Evolutionary conservation across 2,797 vertebrate species (phyloP), one percentile per base, ranked within the genome.

Genomic region (Phalanger gymnotis): DNA sequence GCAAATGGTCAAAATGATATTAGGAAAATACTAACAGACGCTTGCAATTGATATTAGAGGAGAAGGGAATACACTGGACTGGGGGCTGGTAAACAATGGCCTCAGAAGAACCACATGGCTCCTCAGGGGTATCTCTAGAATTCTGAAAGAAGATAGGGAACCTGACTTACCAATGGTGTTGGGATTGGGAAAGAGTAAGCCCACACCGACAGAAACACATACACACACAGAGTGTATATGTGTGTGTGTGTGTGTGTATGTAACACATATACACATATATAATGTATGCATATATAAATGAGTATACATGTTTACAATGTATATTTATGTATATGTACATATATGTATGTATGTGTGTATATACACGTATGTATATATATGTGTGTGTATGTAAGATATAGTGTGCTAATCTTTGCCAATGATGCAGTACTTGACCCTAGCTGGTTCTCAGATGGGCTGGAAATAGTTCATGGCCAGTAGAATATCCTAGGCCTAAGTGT

Each of bases 281-380:
- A 58, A 3, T 57, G 27, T 30, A 11, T 58, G 12, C 30, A 11
- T 12, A 58, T 58, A 58, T 31, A 31, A 27, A 31, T 13, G 30
- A 58, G 10, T 3, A 40, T 3, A 25, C 9, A 73, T 58, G 28
- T 22, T 73, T 40, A 73, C 22, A 1, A 22, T 40, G 31, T 73
- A 16, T 6, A 31, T 31, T 31, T 57, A 28, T 57, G 56, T 57
- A 30, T 57, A 28, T 57, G 9, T 57, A 28, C 11, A 3, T 12
- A 11, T 31, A 1, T 61, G 13, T 40, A 22, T 9, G 5, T 73
- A 5, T 2, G n/a, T 66, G 4, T 66, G 61, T 34, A 10, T n/a
- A 0, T n/a, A 10, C 13, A 2, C 6, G 2, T 55, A 14, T 66
- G 4, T n/a, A 3, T 66, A 6, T n/a, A 0, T 66, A 7, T 66